These are phyloP conservation scores for Hemicrepidius hirtus DNA, from an alignment of 2,888 invertebrate species.

Conservation along the genomic window DNA sequence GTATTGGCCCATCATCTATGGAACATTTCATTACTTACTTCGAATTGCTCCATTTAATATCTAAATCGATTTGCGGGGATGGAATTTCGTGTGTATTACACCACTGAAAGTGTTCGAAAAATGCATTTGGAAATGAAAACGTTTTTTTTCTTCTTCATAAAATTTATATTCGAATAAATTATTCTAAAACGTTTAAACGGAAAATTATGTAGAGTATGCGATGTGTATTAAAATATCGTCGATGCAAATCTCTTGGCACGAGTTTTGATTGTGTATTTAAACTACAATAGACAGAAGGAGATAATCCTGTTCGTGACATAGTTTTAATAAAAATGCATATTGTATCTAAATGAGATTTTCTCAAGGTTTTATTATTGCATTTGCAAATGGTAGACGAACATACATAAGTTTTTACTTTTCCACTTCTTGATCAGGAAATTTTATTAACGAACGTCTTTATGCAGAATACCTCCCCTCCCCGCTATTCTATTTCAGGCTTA, in stretches of 20 bases:
- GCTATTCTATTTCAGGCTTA: too few species aligned
- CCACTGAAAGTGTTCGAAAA: not conserved
- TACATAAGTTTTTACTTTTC: too few species aligned
- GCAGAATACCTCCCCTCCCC: too few species aligned
- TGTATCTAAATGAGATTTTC: not conserved
- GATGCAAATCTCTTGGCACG: constrained; percentile 30
- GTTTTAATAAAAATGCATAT: constrained; percentile 7
- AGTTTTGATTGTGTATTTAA: constrained; percentile 28
- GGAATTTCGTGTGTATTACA: constrained; percentile 30
- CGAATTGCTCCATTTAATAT: constrained; percentile 56
- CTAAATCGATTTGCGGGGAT: constrained; percentile 41
- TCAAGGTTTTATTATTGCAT: not conserved
- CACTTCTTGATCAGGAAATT: too few species aligned
- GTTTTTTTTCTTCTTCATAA: too few species aligned
- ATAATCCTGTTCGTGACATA: constrained; percentile 23
- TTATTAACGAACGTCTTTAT: too few species aligned
- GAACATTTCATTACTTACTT: constrained; percentile 64
- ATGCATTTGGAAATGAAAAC: not conserved
- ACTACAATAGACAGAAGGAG: constrained; percentile 21
- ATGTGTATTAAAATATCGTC: constrained; percentile 13
- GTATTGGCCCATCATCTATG: constrained; percentile 49
- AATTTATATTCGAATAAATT: too few species aligned
- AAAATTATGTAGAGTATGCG: constrained; percentile 16
- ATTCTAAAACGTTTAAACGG: constrained; percentile 9
- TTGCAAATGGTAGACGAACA: not conserved